Evolutionary conservation across 2,113 vertebrate genomes (phyloP).

Genomic region (Mandrillus leucophaeus): DNA sequence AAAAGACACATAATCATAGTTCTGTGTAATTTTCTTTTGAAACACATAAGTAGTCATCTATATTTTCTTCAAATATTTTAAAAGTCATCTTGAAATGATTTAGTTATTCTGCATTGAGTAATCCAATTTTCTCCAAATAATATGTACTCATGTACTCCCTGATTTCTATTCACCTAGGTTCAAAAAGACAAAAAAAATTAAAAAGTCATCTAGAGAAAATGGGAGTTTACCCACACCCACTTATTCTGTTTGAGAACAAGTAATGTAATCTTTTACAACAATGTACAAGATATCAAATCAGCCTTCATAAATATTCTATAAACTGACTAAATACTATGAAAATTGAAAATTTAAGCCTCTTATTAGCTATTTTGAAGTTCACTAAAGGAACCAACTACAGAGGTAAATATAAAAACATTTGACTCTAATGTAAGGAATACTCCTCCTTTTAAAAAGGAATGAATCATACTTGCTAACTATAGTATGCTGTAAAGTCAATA

Average conservation of each 20-base stretch:
- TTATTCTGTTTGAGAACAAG: neutral
- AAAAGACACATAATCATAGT: constrained; percentile 7
- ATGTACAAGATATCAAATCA: neutral
- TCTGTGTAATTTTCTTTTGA: neutral
- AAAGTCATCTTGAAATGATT: constrained; percentile 45
- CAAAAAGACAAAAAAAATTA: neutral
- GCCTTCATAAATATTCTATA: neutral
- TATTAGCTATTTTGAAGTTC: neutral
- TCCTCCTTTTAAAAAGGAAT: neutral
- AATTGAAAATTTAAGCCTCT: neutral
- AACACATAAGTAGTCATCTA: neutral
- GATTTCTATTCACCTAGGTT: neutral
- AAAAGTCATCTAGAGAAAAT: neutral
- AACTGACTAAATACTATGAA: neutral
- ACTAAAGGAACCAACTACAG: neutral
- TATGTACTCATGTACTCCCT: neutral
- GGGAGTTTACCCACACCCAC: neutral
- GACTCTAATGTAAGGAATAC: neutral
- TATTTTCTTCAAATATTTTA: constrained; percentile 32
- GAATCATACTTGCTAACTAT: neutral
- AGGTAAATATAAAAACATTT: neutral
- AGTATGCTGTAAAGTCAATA: neutral
- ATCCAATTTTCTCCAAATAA: neutral
- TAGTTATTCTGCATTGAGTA: neutral
- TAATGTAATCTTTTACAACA: neutral